Base-by-base conservation (phyloP, 2,888 invertebrate genomes). In the Lepetodrilus schrolli region DNA sequence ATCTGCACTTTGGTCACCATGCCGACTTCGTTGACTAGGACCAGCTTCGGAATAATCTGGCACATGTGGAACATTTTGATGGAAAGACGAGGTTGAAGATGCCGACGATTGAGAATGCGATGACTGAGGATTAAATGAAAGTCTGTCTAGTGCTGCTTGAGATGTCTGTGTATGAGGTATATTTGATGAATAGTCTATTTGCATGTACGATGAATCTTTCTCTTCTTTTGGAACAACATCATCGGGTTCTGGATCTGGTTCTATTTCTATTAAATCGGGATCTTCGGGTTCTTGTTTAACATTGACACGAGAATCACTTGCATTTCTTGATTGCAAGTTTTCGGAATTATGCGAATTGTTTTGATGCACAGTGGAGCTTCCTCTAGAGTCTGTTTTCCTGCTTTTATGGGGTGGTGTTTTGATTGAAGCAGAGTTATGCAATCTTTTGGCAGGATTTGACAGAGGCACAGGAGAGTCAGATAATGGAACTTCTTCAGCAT, bases 1-100 rank as follows among this genome's bases (percentile, higher is more conserved):
- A 58, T 58, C 58, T n/a, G 58, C 58, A 58, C 58, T 58, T 58
- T 58, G 58, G 30, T 58, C 58, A 58, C 58, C 58, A 58, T 58
- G 58, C 8, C 34, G 58, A n/a, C n/a, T n/a, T 17, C 26, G 17
- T 58, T 58, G 58, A 58, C 58, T 58, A 30, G 58, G 23, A 58
- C 58, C 30, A 34, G 58, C 30, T 58, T 58, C 58, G 26, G 58
- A 23, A 30, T 58, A 58, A 58, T 58, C 58, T 58, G 26, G 58
- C 17, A 58, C 58, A 58, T 58, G 58, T 58, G 58, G 58, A 58
- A 58, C 58, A 7, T 58, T 58, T 30, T 58, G 58, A 58, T 58
- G 58, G 58, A 58, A 58, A 17, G 58, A 58, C 34, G 58, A 58
- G 13, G 58, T 30, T 34, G 58, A 58, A 13, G 58, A 58, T 7